Evolutionary conservation across 2,797 vertebrate genomes (phyloP).

Genomic region (Furcifer pardalis): DNA sequence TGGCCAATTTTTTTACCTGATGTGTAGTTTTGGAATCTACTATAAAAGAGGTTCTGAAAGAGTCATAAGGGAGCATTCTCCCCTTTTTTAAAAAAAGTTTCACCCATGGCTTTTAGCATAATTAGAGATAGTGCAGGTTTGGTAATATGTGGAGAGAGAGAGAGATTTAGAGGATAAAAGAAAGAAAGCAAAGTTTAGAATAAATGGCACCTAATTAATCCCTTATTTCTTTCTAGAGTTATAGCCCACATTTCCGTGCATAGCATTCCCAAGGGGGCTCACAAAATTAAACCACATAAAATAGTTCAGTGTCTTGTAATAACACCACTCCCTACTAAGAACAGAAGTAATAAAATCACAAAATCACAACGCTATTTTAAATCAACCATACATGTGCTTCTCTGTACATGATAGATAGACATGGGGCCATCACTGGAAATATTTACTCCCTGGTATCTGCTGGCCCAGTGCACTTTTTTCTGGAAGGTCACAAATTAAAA

Average conservation of each 20-base stretch:
- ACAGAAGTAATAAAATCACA: background rate
- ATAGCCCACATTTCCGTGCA: background rate
- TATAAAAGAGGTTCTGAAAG: too few species aligned
- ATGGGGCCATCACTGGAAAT: background rate
- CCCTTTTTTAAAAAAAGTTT: too few species aligned
- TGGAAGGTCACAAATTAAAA: background rate
- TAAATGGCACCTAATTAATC: too few species aligned
- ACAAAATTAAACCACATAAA: background rate
- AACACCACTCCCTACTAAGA: background rate
- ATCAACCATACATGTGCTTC: background rate
- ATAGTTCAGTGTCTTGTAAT: background rate
- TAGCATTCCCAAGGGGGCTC: background rate
- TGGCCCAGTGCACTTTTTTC: background rate
- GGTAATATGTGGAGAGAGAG: too few species aligned
- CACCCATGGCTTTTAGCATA: too few species aligned
- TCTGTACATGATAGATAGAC: background rate
- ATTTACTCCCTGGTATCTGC: background rate
- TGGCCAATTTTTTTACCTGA: too few species aligned
- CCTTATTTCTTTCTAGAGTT: background rate
- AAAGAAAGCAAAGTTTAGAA: too few species aligned
- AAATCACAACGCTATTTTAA: background rate
- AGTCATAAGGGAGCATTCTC: too few species aligned
- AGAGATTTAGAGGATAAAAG: too few species aligned
- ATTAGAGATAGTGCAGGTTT: too few species aligned
- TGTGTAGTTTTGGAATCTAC: too few species aligned